Evolutionary conservation across 2,888 invertebrate genomes (phyloP), one percentile per base, ranked within the genome.

Genomic region (Platycheirus rosarum): DNA sequence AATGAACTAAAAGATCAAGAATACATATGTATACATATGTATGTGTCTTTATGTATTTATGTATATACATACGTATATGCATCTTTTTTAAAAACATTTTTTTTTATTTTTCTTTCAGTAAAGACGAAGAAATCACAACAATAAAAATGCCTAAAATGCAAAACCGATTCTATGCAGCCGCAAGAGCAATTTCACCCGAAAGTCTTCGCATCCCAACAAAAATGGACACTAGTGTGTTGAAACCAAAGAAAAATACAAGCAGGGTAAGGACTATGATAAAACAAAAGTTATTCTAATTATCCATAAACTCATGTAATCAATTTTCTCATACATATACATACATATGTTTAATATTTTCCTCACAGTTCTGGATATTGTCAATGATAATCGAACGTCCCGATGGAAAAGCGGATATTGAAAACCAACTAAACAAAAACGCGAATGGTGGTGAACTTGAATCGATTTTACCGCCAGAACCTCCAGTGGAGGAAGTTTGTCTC

Each of bases 401-500:
- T 85, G 84, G 84, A 32, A 84, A 73, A 51, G 88, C 88, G 46
- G 89, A 89, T 85, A 85, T 69, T n/a, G 89, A 89, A 70, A 87
- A 87, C 20, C 86, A 87, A 44, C 20, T 51, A 16, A 40, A 11
- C 9, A 68, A 68, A 53, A 42, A 40, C 9, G 16, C 18, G 23
- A 69, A 23, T 29, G 60, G 68, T 18, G 57, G 77, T 29, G 80
- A 84, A 51, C 84, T 89, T 66, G 90, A 89, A 84, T 87, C 89
- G 65, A 88, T 88, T 71, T 62, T 88, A 53, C 93, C 2, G 8
- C 78, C 86, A 2, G 89, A 88, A 48, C 85, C 86, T 14, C 85
- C 87, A 16, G 70, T 82, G 2, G 89, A 88, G 53, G 87, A 94
- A 57, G 93, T 96, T 4, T 96, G 96, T 87, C 91, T 95, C 11